These are phyloP conservation scores for Lottia scabra DNA, from an alignment of 2,888 invertebrate species.

Conservation along the genomic window DNA sequence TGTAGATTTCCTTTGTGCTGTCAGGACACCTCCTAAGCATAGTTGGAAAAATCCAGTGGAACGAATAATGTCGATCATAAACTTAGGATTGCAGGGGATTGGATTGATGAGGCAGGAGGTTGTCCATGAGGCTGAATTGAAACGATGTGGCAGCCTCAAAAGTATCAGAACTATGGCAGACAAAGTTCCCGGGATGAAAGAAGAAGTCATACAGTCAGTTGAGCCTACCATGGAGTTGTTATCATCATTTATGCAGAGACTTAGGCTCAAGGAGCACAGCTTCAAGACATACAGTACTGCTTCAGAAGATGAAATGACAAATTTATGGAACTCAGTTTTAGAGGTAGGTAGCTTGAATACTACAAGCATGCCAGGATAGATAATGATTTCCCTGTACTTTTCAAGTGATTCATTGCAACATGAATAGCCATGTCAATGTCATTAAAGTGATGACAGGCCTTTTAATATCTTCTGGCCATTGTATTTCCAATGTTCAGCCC, in stretches of 20 bases:
- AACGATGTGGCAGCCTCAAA: neutral
- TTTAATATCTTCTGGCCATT: no score
- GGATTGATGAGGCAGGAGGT: conserved; percentile 21
- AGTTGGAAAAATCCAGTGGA: conserved; percentile 30
- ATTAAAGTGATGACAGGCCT: no score
- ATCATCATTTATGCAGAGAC: conserved; percentile 25
- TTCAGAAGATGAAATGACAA: conserved; percentile 14
- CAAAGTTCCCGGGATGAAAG: conserved; percentile 5
- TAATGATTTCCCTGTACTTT: no score
- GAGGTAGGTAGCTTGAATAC: conserved; percentile 12
- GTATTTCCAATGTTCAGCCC: no score
- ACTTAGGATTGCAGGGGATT: conserved; percentile 25
- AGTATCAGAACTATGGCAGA: neutral
- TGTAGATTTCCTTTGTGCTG: conserved; percentile 25
- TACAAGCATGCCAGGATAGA: no score
- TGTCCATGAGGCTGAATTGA: conserved; percentile 18
- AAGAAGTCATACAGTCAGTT: neutral
- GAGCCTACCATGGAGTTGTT: conserved; percentile 15
- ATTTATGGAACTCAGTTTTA: conserved; percentile 13
- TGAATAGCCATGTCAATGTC: no score
- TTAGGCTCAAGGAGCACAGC: conserved; percentile 19
- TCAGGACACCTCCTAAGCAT: conserved; percentile 22
- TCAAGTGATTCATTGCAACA: no score
- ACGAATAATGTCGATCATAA: conserved; percentile 25
- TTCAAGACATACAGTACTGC: conserved; percentile 25